A percentile compares a stretch with the other conserved stretches of the same genome.
Evolutionary conservation across 2,888 invertebrate species (phyloP).

Genomic region (Phania funesta): DNA sequence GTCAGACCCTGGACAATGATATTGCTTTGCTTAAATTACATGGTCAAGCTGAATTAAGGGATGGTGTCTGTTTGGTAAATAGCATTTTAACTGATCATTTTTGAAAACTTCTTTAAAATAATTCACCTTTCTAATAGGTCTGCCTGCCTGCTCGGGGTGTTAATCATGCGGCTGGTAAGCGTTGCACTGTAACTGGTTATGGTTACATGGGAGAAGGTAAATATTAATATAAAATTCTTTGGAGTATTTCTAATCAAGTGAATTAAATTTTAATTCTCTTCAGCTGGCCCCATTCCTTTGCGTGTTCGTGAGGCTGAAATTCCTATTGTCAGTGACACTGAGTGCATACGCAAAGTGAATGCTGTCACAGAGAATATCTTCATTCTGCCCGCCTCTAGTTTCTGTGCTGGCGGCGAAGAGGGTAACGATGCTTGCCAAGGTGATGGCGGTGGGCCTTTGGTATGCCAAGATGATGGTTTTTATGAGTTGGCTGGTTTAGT

Average conservation of each 20-base stretch:
- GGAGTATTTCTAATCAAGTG: neutral
- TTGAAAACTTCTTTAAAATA: neutral
- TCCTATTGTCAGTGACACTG: conserved; percentile 95
- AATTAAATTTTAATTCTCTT: neutral
- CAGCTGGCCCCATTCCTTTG: conserved; percentile 93
- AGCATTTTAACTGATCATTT: neutral
- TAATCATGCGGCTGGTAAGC: conserved; percentile 92
- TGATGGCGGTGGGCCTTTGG: conserved; percentile 95
- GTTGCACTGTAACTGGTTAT: conserved; percentile 96
- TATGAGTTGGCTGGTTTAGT: conserved; percentile 96
- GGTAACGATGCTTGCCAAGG: conserved; percentile 98
- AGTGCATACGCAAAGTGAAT: conserved; percentile 95
- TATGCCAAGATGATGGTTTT: conserved; percentile 95
- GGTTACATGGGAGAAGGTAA: conserved; percentile 97
- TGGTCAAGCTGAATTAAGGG: conserved; percentile 92
- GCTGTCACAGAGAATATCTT: conserved; percentile 97
- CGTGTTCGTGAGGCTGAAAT: conserved; percentile 94
- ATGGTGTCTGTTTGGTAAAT: conserved; percentile 84
- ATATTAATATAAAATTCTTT: neutral
- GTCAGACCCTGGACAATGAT: conserved; percentile 96
- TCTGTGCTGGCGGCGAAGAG: conserved; percentile 95
- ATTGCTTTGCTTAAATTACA: conserved; percentile 94
- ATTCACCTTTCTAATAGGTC: conserved; percentile 82
- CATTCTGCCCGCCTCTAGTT: conserved; percentile 94
- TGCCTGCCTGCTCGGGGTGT: conserved; percentile 94